Evolutionary conservation across 2,888 invertebrate species (phyloP).

Genomic region (Diarsia dahlii): DNA sequence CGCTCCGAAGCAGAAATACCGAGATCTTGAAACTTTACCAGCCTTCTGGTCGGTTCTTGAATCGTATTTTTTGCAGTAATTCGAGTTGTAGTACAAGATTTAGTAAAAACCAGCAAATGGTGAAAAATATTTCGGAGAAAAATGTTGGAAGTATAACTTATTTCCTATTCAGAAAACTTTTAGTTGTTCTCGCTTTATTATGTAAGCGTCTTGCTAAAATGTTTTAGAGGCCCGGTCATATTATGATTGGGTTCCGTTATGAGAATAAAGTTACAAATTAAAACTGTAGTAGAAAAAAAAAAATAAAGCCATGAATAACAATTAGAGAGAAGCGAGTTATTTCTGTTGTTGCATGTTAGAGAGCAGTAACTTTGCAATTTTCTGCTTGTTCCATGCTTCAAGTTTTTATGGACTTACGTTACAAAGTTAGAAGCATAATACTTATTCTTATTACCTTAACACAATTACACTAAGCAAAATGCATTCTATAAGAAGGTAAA

Average conservation of each 20-base stretch:
- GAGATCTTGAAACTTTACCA: constrained; percentile 9
- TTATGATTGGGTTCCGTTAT: neutral
- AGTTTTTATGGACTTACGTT: constrained; percentile 20
- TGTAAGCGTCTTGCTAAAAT: neutral
- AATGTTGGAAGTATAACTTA: constrained; percentile 1
- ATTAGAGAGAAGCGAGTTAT: constrained; percentile 20
- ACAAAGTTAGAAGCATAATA: constrained; percentile 17
- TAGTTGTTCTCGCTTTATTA: constrained; percentile 9
- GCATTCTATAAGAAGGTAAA: neutral
- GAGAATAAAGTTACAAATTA: neutral
- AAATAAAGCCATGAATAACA: constrained; percentile 6
- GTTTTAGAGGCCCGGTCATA: neutral
- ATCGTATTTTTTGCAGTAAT: neutral
- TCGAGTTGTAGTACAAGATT: neutral
- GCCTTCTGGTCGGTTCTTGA: neutral
- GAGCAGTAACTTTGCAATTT: constrained; percentile 36
- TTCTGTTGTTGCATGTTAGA: constrained; percentile 35
- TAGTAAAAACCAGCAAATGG: neutral
- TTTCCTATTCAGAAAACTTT: constrained; percentile 14
- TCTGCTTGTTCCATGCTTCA: constrained; percentile 42
- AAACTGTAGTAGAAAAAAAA: constrained; percentile 1
- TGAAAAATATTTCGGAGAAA: neutral
- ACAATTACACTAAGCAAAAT: neutral
- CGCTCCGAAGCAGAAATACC: neutral
- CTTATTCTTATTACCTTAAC: constrained; percentile 6